Base-by-base conservation (phyloP, 2,888 invertebrate genomes). In the Pachymerium ferrugineum region DNA sequence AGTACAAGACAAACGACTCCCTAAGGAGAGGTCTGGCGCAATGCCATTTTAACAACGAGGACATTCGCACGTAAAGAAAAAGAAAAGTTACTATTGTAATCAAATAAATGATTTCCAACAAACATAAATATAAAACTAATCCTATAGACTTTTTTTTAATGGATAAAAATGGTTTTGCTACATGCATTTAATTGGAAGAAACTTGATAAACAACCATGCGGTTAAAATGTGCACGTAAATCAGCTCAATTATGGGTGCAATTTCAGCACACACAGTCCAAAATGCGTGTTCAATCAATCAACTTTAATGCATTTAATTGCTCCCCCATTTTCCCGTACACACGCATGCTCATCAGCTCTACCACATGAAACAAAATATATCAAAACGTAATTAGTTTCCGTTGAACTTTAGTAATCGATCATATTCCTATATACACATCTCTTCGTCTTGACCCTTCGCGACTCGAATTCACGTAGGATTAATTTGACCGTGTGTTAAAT, bases 121-220 rank as follows among this genome's bases (percentile, higher is more conserved):
- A 54, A 54, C 54, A 54, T 47, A 47, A 54, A 54, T 54, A 25
- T 54, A n/a, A n/a, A n/a, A n/a, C n/a, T n/a, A 54, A 54, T 54
- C 54, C 25, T 54, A 25, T 54, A 54, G 22, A 54, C 28, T 54
- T 54, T 54, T 54, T 54, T 54, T 3, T 47, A 16, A 8, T 25
- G 19, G 16, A n/a, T 3, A 16, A 3, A 3, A 19, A 19, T 6
- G 19, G 3, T 16, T 47, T 47, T 16, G 6, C 19, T 47, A 6
- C 19, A 3, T 3, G 47, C 47, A 47, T 47, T 47, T 47, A 47
- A 47, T 47, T 47, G 47, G 19, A 3, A 47, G 54, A 54, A 54
- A 54, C 1, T 25, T 54, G 54, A 54, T 54, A 54, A 54, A 54
- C 54, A 54, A 54, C 54, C 2, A 22, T 47, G 47, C 47, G 47